Conservation (phyloP, 2,113 vertebrate genomes). For the Sander vitreus region DNA sequence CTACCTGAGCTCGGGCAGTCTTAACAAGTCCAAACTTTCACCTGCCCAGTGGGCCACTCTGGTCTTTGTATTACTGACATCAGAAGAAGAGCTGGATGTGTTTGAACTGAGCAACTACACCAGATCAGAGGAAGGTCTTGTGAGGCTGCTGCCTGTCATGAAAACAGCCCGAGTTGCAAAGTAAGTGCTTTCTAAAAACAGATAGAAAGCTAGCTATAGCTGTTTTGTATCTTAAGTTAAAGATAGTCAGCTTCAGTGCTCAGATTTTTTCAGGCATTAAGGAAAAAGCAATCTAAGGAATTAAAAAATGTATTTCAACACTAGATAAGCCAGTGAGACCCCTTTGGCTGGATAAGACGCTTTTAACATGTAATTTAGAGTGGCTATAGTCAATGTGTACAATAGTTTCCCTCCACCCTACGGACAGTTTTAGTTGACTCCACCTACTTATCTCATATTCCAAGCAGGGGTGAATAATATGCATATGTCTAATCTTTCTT, state of each 20-base stretch:
- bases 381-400: no score
- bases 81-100: slow-evolving; percentile 66
- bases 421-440: background rate
- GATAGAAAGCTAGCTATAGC: background rate
- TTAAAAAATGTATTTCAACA: background rate
- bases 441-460: background rate
- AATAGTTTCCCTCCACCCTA: no score
- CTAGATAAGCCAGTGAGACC: background rate
- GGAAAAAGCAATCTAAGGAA: no score
- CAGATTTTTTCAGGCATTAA: no score
- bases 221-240: no score
- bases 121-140: slow-evolving; percentile 70
- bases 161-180: slow-evolving; percentile 62
- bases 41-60: slow-evolving; percentile 72
- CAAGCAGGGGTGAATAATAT: background rate
- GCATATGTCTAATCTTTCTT: background rate
- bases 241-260: no score
- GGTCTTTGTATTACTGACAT: slow-evolving; percentile 73
- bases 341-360: no score
- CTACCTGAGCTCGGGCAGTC: slow-evolving; percentile 44
- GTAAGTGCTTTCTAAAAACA: slow-evolving; percentile 46
- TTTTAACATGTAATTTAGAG: no score
- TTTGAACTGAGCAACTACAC: slow-evolving; percentile 69
- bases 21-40: slow-evolving; percentile 49
- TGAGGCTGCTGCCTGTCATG: slow-evolving; percentile 69